Evolutionary conservation across 2,888 invertebrate species (phyloP), one percentile per base, ranked within the genome.

Genomic region (Acanthopleura granulata): DNA sequence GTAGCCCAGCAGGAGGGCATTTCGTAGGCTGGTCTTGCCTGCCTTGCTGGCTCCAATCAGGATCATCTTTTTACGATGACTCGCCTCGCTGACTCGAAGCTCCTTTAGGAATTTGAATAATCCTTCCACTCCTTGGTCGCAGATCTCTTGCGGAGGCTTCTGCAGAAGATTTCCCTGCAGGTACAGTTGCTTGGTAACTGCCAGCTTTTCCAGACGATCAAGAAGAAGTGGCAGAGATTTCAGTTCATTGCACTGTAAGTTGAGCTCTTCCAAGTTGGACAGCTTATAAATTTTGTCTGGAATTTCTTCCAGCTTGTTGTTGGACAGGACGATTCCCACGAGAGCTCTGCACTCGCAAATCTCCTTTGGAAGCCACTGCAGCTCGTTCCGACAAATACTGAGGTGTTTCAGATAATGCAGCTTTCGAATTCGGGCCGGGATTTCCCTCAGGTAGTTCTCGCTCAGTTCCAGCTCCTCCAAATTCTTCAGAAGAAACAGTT

Each of bases 31-130:
- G 22, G 87, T 85, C 74, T 87, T 87, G 11, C 87, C 87, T 11
- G 87, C 87, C 72, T 84, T 81, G 0, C 84, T 85, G 51, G 86
- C 84, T 62, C 87, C 87, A 73, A 86, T 86, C 72, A 87, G 75
- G 71, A 87, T 86, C 82, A 87, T 82, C 77, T 86, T 87, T 76
- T 81, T 78, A 69, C 87, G 79, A 75, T 86, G 87, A 40, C 81
- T 83, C n/a, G 86, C 86, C 69, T 85, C 83, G 73, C 85, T 84
- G 15, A 86, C 80, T 62, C 86, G 75, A 40, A 85, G 76, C 69
- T 86, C 86, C 79, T 83, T 83, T 29, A 87, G 73, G 73, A 75
- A 87, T n/a, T 77, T 79, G 75, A 82, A 87, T 16, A 86, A 72
- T 27, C 83, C 78, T 22, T 74, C 70, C 9, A 85, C 82, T 1